Conservation (phyloP, 2,797 vertebrate genomes). For the Thunnus albacares region DNA sequence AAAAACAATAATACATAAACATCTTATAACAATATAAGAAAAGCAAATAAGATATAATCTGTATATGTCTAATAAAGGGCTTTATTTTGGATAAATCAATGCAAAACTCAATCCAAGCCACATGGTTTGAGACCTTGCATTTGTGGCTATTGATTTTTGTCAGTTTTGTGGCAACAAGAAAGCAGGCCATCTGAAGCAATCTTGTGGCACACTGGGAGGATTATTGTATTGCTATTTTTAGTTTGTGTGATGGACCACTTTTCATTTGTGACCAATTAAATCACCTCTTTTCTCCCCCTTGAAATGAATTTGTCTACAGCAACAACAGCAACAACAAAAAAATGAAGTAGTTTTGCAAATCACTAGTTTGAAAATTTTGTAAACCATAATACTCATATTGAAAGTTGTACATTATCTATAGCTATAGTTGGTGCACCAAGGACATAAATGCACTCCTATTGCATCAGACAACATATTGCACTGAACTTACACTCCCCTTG, state of each 20-base stretch:
- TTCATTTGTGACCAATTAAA: background rate
- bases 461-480: background rate
- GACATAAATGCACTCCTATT: background rate
- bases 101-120: too few species aligned
- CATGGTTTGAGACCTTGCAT: background rate
- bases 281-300: background rate
- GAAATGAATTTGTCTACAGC: background rate
- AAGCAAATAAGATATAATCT: background rate
- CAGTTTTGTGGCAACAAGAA: background rate
- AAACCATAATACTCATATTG: background rate
- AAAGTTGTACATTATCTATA: too few species aligned
- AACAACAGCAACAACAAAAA: background rate
- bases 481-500: background rate
- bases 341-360: background rate
- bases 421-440: background rate
- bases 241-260: background rate
- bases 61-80: background rate
- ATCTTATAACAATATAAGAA: background rate
- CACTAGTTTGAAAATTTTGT: background rate
- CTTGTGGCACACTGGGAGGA: background rate
- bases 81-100: constrained; percentile 6
- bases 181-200: background rate
- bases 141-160: constrained; percentile 13
- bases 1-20: background rate
- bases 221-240: background rate